Conservation (phyloP, 2,888 invertebrate genomes). For the Himalopsyche kuldschensis region DNA sequence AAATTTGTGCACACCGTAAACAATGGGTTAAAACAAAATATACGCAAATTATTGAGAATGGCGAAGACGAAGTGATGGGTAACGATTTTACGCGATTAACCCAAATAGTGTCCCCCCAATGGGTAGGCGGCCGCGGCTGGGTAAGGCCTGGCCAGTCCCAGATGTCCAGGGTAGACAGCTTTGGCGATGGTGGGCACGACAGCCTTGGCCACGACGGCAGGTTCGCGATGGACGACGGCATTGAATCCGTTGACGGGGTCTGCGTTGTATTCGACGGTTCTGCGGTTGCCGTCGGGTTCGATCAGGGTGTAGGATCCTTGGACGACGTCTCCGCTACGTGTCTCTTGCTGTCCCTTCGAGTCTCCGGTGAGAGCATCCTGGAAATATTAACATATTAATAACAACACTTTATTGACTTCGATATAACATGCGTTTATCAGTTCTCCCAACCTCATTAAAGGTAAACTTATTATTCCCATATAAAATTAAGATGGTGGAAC, state of each 20-base stretch:
- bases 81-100: constrained; percentile 7
- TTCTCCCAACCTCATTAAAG: no score
- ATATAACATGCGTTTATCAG: no score
- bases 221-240: constrained; percentile 47
- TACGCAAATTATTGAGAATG: neutral
- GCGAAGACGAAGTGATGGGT: neutral
- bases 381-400: neutral
- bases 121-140: constrained; percentile 28
- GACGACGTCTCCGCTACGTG: constrained; percentile 47
- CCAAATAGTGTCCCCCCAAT: constrained; percentile 38
- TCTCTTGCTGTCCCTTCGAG: constrained; percentile 46
- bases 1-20: no score
- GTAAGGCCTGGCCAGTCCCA: constrained; percentile 36
- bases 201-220: constrained; percentile 42
- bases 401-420: neutral
- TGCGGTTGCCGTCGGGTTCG: constrained; percentile 47
- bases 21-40: no score
- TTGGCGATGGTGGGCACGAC: constrained; percentile 42
- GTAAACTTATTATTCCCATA: no score
- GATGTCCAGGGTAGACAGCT: constrained; percentile 43
- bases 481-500: no score
- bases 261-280: constrained; percentile 48
- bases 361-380: constrained; percentile 49
- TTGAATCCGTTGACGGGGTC: constrained; percentile 44
- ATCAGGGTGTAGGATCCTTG: constrained; percentile 47